Evolutionary conservation across 2,113 vertebrate genomes (phyloP).

Genomic region (Phyllostomus hastatus): DNA sequence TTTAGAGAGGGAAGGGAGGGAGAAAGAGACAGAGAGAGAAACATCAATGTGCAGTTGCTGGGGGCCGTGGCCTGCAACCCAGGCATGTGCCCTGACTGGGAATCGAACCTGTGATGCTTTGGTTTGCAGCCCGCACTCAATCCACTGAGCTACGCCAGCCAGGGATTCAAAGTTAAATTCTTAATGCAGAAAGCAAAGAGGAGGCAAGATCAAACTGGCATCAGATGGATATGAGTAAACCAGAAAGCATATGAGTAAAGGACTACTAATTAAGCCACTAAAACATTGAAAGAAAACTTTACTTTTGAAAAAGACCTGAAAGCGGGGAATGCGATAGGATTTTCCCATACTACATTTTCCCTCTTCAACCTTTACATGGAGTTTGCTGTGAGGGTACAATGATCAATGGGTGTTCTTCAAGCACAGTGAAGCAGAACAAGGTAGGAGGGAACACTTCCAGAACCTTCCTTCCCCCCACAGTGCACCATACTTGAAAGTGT

Average conservation of each 20-base stretch:
- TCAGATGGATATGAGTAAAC: background rate
- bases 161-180: background rate
- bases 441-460: background rate
- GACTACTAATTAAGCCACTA: background rate
- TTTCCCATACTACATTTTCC: background rate
- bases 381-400: background rate
- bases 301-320: constrained; percentile 1
- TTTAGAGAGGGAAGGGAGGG: no score
- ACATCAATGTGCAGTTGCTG: no score
- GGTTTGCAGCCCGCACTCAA: no score
- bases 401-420: background rate
- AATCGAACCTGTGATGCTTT: no score
- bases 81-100: no score
- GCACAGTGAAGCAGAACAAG: background rate
- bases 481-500: background rate
- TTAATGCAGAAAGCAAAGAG: constrained; percentile 21
- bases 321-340: background rate
- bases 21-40: no score
- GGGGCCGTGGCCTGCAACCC: no score
- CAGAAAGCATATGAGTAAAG: background rate
- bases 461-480: background rate
- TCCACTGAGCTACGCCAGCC: no score
- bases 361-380: background rate
- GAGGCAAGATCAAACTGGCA: background rate
- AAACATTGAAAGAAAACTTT: background rate